Base-by-base conservation (phyloP, 2,888 invertebrate genomes). In the Epinotia demarniana region DNA sequence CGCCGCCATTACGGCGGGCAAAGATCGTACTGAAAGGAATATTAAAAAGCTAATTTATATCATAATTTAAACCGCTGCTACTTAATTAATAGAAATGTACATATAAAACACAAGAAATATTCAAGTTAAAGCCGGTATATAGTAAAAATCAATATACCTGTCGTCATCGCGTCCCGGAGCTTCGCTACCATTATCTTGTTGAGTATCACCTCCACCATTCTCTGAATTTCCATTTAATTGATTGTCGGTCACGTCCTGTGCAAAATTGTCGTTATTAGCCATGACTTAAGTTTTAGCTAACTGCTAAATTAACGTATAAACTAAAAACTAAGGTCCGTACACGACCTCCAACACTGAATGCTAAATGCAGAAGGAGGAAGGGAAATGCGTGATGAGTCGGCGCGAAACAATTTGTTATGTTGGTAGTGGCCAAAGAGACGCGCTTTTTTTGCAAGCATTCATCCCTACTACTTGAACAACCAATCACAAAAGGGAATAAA, bases 91-190 rank as follows among this genome's bases (percentile, higher is more conserved):
- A 67, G 39, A 73, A 73, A 74, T 39, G 55, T 63, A 46, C 69
- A 62, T 60, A 77, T 69, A 16, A 27, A 76, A 63, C 27, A 76
- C 72, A 57, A 63, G 19, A 49, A 55, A 53, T 39, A 33, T 11
- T 13, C 18, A 68, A 68, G 19, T 72, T 57, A 39, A 66, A 76
- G 19, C 57, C 58, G 62, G n/a, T 64, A 55, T 68, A 75, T 77
- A 80, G 83, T 70, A 67, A 78, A 82, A 85, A 80, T 80, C 77
- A 84, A 84, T 79, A 77, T 96, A 97, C 96, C 96, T 96, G 95
- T 96, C 97, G 92, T 97, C 97, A 94, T 97, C 97, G 88, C 97
- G 96, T 87, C 96, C 96, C 77, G 96, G 96, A 82, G 96, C 96
- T 93, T 97, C 97, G 81, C 96, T 96, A 91, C 96, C 96, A 83